Base-by-base conservation (phyloP, 2,113 vertebrate genomes). In the Electrona antarctica region DNA sequence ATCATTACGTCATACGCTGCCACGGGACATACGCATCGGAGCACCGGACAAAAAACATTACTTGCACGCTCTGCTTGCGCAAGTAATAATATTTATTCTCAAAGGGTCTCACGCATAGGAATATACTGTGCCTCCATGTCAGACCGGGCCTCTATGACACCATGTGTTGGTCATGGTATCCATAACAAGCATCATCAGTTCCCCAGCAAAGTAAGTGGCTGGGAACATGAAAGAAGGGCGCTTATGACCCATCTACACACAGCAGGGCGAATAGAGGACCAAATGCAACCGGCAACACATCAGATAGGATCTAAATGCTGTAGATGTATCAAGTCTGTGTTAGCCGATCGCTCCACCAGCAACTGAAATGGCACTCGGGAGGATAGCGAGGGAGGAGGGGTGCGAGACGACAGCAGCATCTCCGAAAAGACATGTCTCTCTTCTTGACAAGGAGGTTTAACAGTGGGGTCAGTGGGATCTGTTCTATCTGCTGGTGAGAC, bases 401-500 rank as follows among this genome's bases (percentile, higher is more conserved):
- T 12, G 60, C 10, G 45, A 21, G 8, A 0, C 21, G 46, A 7
- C 1, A 29, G 6, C 69, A 13, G 58, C 49, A 50, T 50, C 7
- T 2, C 10, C 33, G 7, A 33, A 56, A 29, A 47, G 69, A 8
- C 29, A 12, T 28, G 60, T 9, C 51, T 15, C 58, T 55, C 9
- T 15, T 52, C 50, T 11, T 41, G 48, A 47, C 67, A 60, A 41
- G 15, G 13, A 50, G 68, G 11, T 66, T 73, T 48, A 58, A 49
- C 52, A 69, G 67, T 13, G 13, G 46, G 62, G 62, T 50, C 61
- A 59, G 21, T 7, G 54, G 61, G 21, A 65, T 59, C 54, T 64
- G 21, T 69, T 60, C 64, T 54, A 55, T 14, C 28, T 4, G 14
- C 7, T 61, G 47, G 57, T 11, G 49, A 61, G 49, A 50, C 56